phyloP scores from a whole-genome alignment of 2,888 invertebrate genomes.

The Xestia rhomboidea region DNA sequence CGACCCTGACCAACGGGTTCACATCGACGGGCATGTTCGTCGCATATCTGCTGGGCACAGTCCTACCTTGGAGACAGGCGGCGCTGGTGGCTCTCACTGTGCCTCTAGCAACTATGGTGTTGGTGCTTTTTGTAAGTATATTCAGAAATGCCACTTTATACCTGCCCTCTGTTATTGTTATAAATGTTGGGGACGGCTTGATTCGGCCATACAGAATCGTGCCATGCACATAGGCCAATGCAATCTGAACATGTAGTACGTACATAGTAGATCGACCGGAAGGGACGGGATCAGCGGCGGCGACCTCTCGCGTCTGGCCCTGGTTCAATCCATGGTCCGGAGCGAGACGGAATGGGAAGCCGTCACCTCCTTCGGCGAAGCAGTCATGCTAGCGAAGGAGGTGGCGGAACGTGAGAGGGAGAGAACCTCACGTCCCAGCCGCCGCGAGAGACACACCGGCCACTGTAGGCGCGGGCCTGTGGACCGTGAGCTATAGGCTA shows the following conservation, averaged over 20 bases:
- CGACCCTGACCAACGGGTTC: slow-evolving; percentile 87
- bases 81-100: slow-evolving; percentile 87
- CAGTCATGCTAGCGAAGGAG: no score
- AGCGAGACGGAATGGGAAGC: no score
- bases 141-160: background rate
- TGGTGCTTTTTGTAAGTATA: slow-evolving; percentile 88
- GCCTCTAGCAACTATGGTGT: slow-evolving; percentile 87
- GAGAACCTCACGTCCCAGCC: no score
- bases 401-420: no score
- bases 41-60: slow-evolving; percentile 88
- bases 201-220: background rate
- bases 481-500: no score
- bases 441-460: no score
- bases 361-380: no score
- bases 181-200: background rate
- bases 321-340: no score
- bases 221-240: background rate
- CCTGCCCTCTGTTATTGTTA: background rate
- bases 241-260: background rate
- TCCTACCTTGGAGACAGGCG: slow-evolving; percentile 89
- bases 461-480: no score
- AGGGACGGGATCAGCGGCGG: no score
- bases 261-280: no score
- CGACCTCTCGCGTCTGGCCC: no score
- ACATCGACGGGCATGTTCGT: slow-evolving; percentile 89